Evolutionary conservation across 1,140 invertebrate genomes (phyloP).

Genomic region (Myzus persicae): DNA sequence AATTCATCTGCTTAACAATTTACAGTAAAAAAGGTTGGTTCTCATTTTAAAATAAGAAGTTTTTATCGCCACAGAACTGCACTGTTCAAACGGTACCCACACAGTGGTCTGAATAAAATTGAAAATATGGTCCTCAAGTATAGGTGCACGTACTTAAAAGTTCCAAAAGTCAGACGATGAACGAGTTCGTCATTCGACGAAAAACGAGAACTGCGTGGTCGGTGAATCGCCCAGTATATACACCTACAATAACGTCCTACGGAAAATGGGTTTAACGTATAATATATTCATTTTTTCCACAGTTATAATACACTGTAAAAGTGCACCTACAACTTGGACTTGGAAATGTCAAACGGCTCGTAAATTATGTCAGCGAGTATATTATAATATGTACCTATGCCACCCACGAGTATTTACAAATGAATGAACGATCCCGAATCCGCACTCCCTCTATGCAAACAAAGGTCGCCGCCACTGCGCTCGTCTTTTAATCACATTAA

Average conservation of each 20-base stretch:
- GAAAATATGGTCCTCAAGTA: not conserved
- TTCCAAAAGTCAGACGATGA: not conserved
- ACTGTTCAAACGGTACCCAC: not conserved
- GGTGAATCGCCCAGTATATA: not conserved
- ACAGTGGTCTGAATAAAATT: not conserved
- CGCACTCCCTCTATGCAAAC: not conserved
- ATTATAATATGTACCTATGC: not conserved
- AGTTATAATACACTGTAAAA: not conserved
- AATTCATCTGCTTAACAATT: too few relatives aligned
- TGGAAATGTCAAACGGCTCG: not conserved
- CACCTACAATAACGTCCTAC: not conserved
- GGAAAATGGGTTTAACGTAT: not conserved
- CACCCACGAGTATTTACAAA: not conserved
- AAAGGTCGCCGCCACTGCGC: not conserved
- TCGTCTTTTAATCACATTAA: not conserved
- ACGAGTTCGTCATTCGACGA: not conserved
- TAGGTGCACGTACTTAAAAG: not conserved
- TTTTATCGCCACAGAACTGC: too few relatives aligned
- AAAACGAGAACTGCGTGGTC: not conserved
- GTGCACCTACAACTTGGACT: not conserved
- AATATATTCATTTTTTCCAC: not conserved
- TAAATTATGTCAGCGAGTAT: not conserved
- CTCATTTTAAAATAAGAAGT: too few relatives aligned
- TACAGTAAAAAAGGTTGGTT: too few relatives aligned
- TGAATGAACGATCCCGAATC: not conserved